These are phyloP conservation scores for Tympanuchus pallidicinctus DNA, from an alignment of 2,113 vertebrate genomes.

Conservation along the genomic window DNA sequence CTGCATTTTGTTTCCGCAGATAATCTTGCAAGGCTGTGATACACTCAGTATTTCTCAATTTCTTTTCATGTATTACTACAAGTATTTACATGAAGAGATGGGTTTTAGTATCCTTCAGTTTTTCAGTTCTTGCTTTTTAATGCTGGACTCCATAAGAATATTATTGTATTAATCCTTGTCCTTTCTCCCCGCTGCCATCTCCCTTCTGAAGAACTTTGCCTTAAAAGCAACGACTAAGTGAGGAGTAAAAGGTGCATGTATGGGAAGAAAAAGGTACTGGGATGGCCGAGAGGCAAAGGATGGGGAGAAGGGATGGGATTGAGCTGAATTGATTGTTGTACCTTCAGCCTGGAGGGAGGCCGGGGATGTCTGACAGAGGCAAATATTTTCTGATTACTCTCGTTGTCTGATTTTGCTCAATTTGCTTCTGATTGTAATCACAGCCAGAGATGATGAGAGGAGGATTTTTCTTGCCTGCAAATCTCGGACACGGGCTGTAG, in stretches of 20 bases:
- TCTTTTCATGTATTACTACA: background rate
- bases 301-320: too few relatives aligned
- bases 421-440: background rate
- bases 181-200: background rate
- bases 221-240: background rate
- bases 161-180: background rate
- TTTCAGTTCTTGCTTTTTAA: background rate
- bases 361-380: background rate
- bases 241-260: background rate
- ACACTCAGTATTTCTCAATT: background rate
- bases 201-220: background rate
- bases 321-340: background rate
- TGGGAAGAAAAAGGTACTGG: background rate
- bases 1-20: background rate
- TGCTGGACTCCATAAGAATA: background rate
- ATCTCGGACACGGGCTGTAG: background rate
- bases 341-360: background rate
- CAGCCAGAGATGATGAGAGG: background rate
- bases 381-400: background rate
- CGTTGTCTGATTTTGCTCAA: background rate
- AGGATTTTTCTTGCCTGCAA: background rate
- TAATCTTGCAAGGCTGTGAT: constrained; percentile 4
- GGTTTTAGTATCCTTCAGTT: background rate
- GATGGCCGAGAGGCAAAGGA: background rate
- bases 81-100: background rate